A percentile compares a stretch with the other conserved stretches of the same genome.
Evolutionary conservation across 1,140 invertebrate genomes (phyloP).

Genomic region (Varroa destructor): DNA sequence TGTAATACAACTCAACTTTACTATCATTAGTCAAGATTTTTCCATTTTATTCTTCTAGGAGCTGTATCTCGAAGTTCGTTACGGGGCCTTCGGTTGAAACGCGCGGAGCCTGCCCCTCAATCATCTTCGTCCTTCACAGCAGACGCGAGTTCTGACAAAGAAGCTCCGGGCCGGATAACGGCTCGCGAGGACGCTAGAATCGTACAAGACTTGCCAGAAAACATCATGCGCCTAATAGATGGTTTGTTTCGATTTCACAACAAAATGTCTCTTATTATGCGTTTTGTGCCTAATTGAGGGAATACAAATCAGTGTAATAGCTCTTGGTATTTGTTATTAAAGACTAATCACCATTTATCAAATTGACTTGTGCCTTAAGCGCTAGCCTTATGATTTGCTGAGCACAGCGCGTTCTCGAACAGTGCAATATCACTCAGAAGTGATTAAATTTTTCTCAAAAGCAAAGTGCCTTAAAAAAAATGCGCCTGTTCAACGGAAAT

Average conservation of each 20-base stretch:
- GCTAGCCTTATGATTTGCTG: no score
- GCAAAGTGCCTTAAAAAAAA: no score
- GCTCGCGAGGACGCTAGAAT: slow-evolving; percentile 1
- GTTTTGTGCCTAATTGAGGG: no score
- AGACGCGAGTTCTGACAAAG: slow-evolving; percentile 21
- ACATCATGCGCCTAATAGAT: slow-evolving; percentile 3
- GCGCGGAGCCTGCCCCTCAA: neutral
- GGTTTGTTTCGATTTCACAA: neutral
- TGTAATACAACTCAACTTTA: no score
- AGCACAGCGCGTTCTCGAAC: neutral
- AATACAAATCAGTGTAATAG: no score
- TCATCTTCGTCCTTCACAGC: slow-evolving; percentile 10
- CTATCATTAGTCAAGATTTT: no score
- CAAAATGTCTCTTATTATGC: no score
- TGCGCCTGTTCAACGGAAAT: no score
- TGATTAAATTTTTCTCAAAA: no score
- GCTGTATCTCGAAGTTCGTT: slow-evolving; percentile 14
- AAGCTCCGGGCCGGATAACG: neutral
- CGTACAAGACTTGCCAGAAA: slow-evolving; percentile 6
- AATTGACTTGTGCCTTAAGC: no score
- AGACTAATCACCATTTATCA: no score
- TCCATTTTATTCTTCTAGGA: neutral
- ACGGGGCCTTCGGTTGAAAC: slow-evolving; percentile 13
- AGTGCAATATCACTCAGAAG: neutral
- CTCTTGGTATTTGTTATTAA: no score